Conservation (phyloP, 2,888 invertebrate genomes). For the Bombyx huttoni region DNA sequence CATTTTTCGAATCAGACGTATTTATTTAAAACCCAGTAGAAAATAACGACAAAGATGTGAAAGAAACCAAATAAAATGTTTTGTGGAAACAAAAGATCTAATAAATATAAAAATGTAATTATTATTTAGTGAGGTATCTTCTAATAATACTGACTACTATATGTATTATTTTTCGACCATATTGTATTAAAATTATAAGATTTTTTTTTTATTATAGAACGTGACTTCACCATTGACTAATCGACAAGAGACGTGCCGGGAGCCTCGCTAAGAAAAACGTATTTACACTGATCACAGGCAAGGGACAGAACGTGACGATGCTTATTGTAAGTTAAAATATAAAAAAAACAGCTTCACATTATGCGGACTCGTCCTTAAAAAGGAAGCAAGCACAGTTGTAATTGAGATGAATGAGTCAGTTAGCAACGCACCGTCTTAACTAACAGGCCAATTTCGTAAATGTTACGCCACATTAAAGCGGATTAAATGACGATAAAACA, state of each 20-base stretch:
- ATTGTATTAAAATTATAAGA: too few relatives aligned
- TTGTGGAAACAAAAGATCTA: slow-evolving; percentile 20
- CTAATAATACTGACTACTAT: not conserved
- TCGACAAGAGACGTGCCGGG: not conserved
- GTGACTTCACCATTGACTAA: not conserved
- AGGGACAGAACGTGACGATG: too few relatives aligned
- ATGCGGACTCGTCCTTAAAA: slow-evolving; percentile 12
- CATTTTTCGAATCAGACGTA: slow-evolving; percentile 20
- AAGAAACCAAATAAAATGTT: slow-evolving; percentile 23
- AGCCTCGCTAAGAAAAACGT: not conserved
- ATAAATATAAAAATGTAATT: not conserved
- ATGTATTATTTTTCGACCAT: too few relatives aligned
- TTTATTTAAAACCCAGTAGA: slow-evolving; percentile 18
- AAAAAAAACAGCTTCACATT: not conserved
- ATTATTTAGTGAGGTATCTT: not conserved
- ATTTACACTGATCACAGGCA: not conserved
- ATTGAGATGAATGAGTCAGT: slow-evolving; percentile 16
- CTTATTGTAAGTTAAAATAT: too few relatives aligned
- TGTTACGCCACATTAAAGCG: slow-evolving; percentile 4
- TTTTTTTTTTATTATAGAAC: too few relatives aligned
- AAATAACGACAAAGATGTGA: slow-evolving; percentile 34
- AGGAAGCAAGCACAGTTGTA: slow-evolving; percentile 23
- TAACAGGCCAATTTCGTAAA: slow-evolving; percentile 12
- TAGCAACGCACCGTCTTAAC: slow-evolving; percentile 12
- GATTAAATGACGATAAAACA: slow-evolving; percentile 11